phyloP scores from a whole-genome alignment of 2,797 vertebrate genomes.

The Pseudopleuronectes americanus region DNA sequence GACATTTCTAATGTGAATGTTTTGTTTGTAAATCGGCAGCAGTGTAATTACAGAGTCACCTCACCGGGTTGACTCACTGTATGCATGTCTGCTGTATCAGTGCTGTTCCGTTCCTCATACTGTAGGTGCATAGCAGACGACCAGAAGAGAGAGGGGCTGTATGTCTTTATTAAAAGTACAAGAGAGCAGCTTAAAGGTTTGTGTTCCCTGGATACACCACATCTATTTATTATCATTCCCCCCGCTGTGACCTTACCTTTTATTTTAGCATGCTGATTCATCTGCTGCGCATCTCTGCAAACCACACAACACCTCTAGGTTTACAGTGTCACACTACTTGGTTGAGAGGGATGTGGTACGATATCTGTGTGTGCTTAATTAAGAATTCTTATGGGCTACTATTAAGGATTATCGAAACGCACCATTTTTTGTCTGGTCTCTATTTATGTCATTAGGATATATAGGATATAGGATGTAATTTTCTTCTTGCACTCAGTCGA shows the following conservation, averaged over 20 bases:
- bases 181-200: slow-evolving; percentile 74
- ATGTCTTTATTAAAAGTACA: slow-evolving; percentile 79
- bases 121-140: slow-evolving; percentile 63
- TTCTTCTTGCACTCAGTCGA: not conserved
- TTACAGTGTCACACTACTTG: slow-evolving; percentile 83
- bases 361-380: slow-evolving; percentile 33
- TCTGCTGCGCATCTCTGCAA: slow-evolving; percentile 88
- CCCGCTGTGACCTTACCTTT: slow-evolving; percentile 85
- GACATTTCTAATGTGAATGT: slow-evolving; percentile 2
- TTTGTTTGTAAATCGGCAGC: slow-evolving; percentile 18
- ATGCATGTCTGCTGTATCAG: slow-evolving; percentile 54
- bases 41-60: slow-evolving; percentile 39
- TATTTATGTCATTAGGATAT: slow-evolving; percentile 6
- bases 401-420: slow-evolving; percentile 17
- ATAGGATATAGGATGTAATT: not conserved
- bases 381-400: slow-evolving; percentile 44
- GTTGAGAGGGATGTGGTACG: slow-evolving; percentile 54
- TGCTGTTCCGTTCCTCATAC: slow-evolving; percentile 26
- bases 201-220: slow-evolving; percentile 85
- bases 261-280: slow-evolving; percentile 96
- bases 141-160: slow-evolving; percentile 42
- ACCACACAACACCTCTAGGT: slow-evolving; percentile 88
- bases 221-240: slow-evolving; percentile 89
- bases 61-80: slow-evolving; percentile 29
- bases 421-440: slow-evolving; percentile 12